Conservation (phyloP, 2,888 invertebrate genomes). For the Apotomis capreana region DNA sequence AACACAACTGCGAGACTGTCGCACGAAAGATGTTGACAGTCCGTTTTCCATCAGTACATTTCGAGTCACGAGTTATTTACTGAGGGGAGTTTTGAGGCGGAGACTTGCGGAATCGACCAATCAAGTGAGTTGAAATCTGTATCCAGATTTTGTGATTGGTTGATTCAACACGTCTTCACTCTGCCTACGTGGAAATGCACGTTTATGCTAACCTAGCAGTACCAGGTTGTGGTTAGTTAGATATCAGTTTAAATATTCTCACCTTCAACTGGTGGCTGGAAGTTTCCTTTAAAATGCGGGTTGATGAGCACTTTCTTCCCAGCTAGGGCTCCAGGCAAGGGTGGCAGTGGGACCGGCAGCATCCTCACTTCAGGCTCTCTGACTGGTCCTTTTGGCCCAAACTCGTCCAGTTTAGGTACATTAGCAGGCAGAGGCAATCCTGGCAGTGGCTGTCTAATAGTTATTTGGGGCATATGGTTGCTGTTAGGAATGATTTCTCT, state of each 20-base stretch:
- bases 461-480: conserved; percentile 67
- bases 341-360: conserved; percentile 69
- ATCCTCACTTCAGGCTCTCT: conserved; percentile 72
- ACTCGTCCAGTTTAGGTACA: conserved; percentile 44
- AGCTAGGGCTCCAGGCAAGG: conserved; percentile 65
- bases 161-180: too few species aligned
- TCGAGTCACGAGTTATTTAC: too few species aligned
- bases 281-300: conserved; percentile 86
- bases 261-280: conserved; percentile 83
- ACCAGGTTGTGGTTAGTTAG: neutral
- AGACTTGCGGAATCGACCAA: too few species aligned
- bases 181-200: too few species aligned
- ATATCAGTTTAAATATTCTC: conserved; percentile 44
- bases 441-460: conserved; percentile 60
- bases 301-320: conserved; percentile 87
- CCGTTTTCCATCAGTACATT: too few species aligned
- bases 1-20: too few species aligned
- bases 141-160: too few species aligned
- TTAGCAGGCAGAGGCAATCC: conserved; percentile 40
- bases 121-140: too few species aligned
- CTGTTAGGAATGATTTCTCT: conserved; percentile 61
- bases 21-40: too few species aligned
- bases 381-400: conserved; percentile 43
- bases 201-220: too few species aligned
- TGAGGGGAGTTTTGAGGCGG: too few species aligned